Evolutionary conservation across 2,113 vertebrate species (phyloP).

Genomic region (Melospiza melodia): DNA sequence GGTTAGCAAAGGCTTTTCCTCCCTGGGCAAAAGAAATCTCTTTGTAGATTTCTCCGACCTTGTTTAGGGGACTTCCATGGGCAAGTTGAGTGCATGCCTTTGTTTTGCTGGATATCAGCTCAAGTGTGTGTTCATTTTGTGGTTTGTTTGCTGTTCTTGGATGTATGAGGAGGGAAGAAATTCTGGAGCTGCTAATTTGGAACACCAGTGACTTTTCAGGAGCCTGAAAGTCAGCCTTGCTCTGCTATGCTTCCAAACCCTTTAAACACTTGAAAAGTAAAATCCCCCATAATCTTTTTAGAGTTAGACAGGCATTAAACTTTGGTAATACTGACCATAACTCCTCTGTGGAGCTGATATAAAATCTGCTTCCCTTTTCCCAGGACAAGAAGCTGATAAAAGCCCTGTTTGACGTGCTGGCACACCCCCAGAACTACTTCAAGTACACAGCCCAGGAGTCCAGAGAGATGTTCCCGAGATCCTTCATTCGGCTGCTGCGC

Average conservation of each 20-base stretch:
- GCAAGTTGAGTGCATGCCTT: neutral
- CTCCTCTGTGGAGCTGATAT: neutral
- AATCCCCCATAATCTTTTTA: neutral
- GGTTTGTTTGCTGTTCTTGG: neutral
- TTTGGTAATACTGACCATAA: neutral
- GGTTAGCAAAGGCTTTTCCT: neutral
- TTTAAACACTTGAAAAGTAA: neutral
- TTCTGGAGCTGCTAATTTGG: neutral
- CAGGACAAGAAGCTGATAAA: constrained; percentile 99
- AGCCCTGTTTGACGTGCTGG: constrained; percentile 95
- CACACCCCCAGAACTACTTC: constrained; percentile 98
- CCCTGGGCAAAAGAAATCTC: fast-evolving
- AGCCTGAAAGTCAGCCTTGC: neutral
- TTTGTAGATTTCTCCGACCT: neutral
- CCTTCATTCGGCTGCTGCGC: constrained; percentile 94
- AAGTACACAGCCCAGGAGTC: constrained; percentile 99
- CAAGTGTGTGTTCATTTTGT: neutral
- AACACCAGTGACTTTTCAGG: neutral
- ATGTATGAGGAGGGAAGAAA: neutral
- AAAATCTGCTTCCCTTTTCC: constrained; percentile 52
- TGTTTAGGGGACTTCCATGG: neutral
- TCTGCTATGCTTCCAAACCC: neutral
- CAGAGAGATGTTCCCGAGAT: constrained; percentile 99
- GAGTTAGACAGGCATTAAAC: neutral
- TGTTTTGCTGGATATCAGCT: neutral